Conservation (phyloP, 2,797 vertebrate species). For the Aselliscus stoliczkanus region DNA sequence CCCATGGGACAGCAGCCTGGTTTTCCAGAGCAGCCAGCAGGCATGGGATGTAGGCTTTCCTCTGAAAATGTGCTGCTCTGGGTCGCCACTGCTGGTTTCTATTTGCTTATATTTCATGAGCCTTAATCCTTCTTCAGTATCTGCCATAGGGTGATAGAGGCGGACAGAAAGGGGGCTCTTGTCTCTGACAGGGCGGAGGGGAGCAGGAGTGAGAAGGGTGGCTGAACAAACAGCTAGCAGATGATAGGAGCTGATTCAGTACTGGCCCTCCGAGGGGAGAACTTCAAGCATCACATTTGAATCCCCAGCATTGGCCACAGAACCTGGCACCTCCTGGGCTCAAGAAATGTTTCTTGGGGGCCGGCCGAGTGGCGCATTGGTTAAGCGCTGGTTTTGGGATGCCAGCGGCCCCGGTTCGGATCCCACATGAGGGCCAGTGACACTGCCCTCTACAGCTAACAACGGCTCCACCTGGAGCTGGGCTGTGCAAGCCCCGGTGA, state of each 20-base stretch:
- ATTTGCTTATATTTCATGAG: slow-evolving; percentile 47
- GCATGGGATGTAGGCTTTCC: background rate
- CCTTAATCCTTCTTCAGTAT: background rate
- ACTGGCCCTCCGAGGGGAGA: background rate
- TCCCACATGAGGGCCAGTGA: too few relatives aligned
- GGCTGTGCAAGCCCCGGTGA: too few relatives aligned
- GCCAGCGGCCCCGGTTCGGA: too few relatives aligned
- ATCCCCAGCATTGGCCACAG: too few relatives aligned
- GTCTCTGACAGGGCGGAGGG: background rate
- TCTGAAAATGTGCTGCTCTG: slow-evolving; percentile 29
- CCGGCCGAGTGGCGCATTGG: too few relatives aligned
- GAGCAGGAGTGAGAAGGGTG: background rate
- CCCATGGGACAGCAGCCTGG: background rate
- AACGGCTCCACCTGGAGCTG: too few relatives aligned
- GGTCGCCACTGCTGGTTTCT: slow-evolving; percentile 50
- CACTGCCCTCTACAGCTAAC: too few relatives aligned
- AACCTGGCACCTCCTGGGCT: background rate
- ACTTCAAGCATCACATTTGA: too few relatives aligned
- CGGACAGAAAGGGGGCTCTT: background rate
- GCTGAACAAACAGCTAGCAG: background rate
- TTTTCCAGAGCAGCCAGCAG: background rate
- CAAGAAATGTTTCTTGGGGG: background rate
- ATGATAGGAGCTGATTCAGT: too few relatives aligned
- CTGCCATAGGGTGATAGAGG: background rate
- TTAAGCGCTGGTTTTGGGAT: too few relatives aligned